Conservation (phyloP, 2,113 vertebrate genomes). For the Xiphorhynchus elegans region DNA sequence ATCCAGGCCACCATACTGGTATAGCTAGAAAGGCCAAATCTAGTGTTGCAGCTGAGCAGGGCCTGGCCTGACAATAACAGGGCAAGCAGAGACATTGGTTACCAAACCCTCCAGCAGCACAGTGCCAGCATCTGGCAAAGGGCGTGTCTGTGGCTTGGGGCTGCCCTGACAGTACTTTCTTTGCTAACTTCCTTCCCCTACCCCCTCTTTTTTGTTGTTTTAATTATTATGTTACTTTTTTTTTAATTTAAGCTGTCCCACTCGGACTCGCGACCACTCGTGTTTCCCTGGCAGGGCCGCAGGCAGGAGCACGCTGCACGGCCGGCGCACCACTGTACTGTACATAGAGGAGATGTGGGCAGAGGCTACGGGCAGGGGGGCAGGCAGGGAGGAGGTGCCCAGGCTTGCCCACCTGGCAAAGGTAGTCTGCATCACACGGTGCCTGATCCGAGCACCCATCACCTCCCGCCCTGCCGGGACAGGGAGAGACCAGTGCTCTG, state of each 20-base stretch:
- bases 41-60: neutral
- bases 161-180: neutral
- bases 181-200: neutral
- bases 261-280: neutral
- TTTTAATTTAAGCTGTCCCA: constrained; percentile 6
- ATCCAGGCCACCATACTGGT: neutral
- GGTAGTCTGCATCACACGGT: neutral
- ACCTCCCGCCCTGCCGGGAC: neutral
- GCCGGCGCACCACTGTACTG: neutral
- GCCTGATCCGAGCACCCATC: neutral
- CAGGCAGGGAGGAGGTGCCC: neutral
- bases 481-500: neutral
- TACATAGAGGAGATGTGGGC: constrained; percentile 8
- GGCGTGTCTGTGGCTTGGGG: rapidly evolving
- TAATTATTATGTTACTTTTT: neutral
- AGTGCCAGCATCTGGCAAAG: neutral
- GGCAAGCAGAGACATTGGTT: rapidly evolving
- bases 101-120: neutral
- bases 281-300: neutral
- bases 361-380: neutral
- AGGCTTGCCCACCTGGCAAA: neutral
- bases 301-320: neutral
- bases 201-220: neutral
- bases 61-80: neutral
- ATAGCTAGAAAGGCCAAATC: neutral